Conservation (phyloP, 37 sponge, comb jelly and placozoan species). For the Diacarnus erythraeanus region DNA sequence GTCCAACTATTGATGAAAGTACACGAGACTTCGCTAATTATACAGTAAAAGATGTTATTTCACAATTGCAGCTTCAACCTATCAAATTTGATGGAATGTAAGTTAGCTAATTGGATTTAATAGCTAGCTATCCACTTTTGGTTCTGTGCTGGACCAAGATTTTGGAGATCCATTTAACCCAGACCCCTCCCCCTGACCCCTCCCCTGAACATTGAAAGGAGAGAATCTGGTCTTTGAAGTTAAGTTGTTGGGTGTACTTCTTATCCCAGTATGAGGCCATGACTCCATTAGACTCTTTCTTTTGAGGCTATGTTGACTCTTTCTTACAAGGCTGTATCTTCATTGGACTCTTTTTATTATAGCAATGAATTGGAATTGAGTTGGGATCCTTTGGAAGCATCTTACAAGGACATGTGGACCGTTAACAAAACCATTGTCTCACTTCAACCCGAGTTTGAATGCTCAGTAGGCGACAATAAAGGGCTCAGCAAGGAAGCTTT, state of each 20-base stretch:
- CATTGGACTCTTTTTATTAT: too few relatives aligned
- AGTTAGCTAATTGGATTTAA: constrained; percentile 14
- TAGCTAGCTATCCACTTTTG: background rate
- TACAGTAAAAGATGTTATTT: constrained; percentile 7
- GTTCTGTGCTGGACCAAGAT: background rate
- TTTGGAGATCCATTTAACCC: too few relatives aligned
- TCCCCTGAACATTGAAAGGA: too few relatives aligned
- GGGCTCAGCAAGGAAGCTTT: background rate
- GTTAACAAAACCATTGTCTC: constrained; percentile 10
- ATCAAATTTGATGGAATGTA: constrained; percentile 38
- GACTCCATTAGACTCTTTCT: too few relatives aligned
- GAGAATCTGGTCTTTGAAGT: too few relatives aligned
- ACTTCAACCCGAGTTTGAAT: background rate
- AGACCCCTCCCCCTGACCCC: too few relatives aligned
- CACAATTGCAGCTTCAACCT: background rate
- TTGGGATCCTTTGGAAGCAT: constrained; percentile 69
- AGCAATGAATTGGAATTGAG: constrained; percentile 55
- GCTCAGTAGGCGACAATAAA: too few relatives aligned
- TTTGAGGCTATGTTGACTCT: too few relatives aligned
- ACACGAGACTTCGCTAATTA: background rate
- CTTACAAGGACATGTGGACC: constrained; percentile 35
- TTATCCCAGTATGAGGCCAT: too few relatives aligned
- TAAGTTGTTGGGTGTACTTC: too few relatives aligned
- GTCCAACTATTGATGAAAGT: constrained; percentile 2
- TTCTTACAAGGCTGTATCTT: too few relatives aligned